Evolutionary conservation across 2,797 vertebrate genomes (phyloP), one percentile per base, ranked within the genome.

Genomic region (Gambelia wislizenii): DNA sequence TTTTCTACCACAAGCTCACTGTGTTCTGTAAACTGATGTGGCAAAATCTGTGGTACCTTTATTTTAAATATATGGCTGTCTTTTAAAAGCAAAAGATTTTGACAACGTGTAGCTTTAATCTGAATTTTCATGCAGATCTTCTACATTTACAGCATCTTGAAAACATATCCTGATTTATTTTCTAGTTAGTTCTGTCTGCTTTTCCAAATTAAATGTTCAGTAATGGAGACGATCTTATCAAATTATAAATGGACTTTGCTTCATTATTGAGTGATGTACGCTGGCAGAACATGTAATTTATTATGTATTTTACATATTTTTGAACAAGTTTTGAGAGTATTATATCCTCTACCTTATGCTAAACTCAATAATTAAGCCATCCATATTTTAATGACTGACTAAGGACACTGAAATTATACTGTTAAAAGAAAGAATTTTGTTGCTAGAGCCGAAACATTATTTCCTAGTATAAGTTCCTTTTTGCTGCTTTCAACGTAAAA

Each of bases 261-360:
- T 84, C 85, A 30, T 91, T 92, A 89, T 54, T 80, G 79, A 88
- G 22, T 20, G 0, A 0, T 59, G 1, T 56, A 14, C 82, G 88
- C 2, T 42, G 27, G 20, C 56, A 92, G 33, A 83, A 42, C 6
- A 78, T 3, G 90, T 93, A 78, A 79, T 86, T 77, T 91, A 89
- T 3, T 27, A 2, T 30, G 1, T 61, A 2, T 1, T 86, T 93
- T 70, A 44, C 61, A 84, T 86, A 79, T 0, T 0, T 88, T 25
- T 67, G 44, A 39, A 59, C 76, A n/a, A 54, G 39, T 88, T 92
- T 80, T 89, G 80, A 70, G 87, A n/a, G 8, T 33, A 49, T 10
- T 80, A 39, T 76, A 88, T 64, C 22, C 56, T 56, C 14, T n/a
- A 67, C 12, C n/a, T 12, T 52, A 78, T 70, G n/a, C 72, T 77